These are phyloP conservation scores for Eueremaeus valkanovi DNA, from an alignment of 2,888 invertebrate genomes.

Conservation along the genomic window DNA sequence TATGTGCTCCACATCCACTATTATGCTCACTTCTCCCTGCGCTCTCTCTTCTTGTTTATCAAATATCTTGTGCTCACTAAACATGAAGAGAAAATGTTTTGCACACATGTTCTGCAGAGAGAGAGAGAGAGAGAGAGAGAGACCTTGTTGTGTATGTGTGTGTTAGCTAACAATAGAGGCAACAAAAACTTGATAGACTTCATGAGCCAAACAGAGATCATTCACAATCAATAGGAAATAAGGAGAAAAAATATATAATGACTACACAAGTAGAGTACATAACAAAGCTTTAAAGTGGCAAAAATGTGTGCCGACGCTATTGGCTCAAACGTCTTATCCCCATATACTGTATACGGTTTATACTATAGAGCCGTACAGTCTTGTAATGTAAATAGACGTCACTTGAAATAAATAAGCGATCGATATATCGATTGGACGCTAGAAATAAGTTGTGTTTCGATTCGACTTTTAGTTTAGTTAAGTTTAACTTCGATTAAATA, in stretches of 20 bases:
- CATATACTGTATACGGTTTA: too few relatives aligned
- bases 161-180: neutral
- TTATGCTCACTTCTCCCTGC: too few relatives aligned
- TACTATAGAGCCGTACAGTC: neutral
- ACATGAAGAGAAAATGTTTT: conserved; percentile 11
- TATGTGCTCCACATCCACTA: too few relatives aligned
- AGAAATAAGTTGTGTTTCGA: neutral
- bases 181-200: conserved; percentile 8
- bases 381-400: conserved; percentile 30
- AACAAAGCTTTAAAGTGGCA: conserved; percentile 25
- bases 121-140: too few relatives aligned
- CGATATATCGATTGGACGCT: conserved; percentile 17
- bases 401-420: conserved; percentile 33
- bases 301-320: conserved; percentile 14
- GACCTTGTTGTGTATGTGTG: neutral
- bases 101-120: conserved; percentile 19
- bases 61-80: neutral
- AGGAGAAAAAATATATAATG: conserved; percentile 33
- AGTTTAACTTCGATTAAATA: conserved; percentile 13
- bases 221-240: conserved; percentile 26
- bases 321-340: neutral
- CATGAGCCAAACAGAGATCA: neutral
- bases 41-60: too few relatives aligned
- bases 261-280: too few relatives aligned
- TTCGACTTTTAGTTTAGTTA: neutral